Conservation (phyloP, 2,797 vertebrate genomes). For the Pyrocephalus nanus region DNA sequence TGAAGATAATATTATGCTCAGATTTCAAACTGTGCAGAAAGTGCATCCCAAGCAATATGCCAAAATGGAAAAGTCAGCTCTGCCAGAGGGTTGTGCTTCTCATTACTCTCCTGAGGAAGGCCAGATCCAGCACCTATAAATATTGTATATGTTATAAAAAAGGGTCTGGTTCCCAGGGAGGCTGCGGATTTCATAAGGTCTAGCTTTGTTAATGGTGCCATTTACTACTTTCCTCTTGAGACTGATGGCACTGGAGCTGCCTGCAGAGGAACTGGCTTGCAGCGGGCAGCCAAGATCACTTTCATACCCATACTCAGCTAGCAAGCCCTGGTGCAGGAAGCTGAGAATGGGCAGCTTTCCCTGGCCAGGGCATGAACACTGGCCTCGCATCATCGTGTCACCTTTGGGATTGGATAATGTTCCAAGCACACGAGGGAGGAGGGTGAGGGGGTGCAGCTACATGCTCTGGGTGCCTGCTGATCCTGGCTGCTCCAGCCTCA, state of each 20-base stretch:
- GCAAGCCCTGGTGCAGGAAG: neutral
- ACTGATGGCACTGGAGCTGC: neutral
- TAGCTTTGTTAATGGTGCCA: neutral
- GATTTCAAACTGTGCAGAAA: conserved; percentile 48
- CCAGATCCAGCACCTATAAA: neutral
- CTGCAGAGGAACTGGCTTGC: neutral
- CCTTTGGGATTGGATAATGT: neutral
- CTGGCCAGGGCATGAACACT: neutral
- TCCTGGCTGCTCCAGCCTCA: neutral
- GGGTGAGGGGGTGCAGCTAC: neutral
- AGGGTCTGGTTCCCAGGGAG: neutral
- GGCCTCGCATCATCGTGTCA: rapidly evolving
- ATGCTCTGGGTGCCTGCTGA: rapidly evolving
- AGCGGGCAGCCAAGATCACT: rapidly evolving
- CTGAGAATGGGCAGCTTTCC: neutral
- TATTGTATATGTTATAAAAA: neutral
- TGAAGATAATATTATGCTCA: conserved; percentile 49
- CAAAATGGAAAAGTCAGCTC: conserved; percentile 1
- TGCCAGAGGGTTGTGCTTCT: neutral
- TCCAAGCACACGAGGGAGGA: rapidly evolving
- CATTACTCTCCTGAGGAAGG: neutral
- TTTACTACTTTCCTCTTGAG: neutral
- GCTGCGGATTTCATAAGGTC: neutral
- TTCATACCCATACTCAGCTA: rapidly evolving
- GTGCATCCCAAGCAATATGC: conserved; percentile 48